These are phyloP conservation scores for Verasper variegatus DNA, from an alignment of 2,113 vertebrate genomes.

Conservation along the genomic window DNA sequence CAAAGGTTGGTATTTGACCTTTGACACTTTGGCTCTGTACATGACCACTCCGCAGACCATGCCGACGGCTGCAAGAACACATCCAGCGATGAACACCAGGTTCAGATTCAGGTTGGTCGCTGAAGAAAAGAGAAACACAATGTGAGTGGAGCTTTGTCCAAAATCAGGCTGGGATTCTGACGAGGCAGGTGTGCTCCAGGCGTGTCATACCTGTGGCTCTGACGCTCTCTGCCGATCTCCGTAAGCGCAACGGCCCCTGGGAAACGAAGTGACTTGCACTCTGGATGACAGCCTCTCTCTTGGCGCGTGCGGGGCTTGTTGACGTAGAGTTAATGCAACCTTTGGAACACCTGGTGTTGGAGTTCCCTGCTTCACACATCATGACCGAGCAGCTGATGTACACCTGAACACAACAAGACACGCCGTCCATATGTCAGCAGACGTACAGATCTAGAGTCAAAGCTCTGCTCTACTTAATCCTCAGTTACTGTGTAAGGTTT, in stretches of 20 bases:
- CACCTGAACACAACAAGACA: constrained; percentile 52
- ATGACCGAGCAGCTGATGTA: constrained; percentile 75
- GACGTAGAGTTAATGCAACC: constrained; percentile 59
- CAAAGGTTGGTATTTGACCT: constrained; percentile 61
- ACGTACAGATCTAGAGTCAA: no score
- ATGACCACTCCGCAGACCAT: constrained; percentile 64
- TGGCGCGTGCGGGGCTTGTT: constrained; percentile 9
- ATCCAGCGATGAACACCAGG: constrained; percentile 69
- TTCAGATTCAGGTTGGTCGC: constrained; percentile 61
- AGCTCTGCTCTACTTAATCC: not conserved
- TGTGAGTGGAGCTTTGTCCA: not conserved
- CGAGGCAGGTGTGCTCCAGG: not conserved
- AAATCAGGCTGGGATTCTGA: not conserved
- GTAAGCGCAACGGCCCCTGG: constrained; percentile 79
- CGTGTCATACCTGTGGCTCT: constrained; percentile 41
- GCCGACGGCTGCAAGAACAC: constrained; percentile 62
- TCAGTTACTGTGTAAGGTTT: no score
- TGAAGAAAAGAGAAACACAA: constrained; percentile 35
- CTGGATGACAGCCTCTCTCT: constrained; percentile 65
- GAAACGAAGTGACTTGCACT: constrained; percentile 75
- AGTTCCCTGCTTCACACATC: constrained; percentile 71
- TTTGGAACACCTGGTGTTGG: constrained; percentile 67
- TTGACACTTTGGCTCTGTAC: constrained; percentile 56
- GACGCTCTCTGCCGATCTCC: constrained; percentile 24
- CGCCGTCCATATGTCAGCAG: not conserved